Conservation (phyloP, 2,888 invertebrate genomes). For the Cenopis cana region DNA sequence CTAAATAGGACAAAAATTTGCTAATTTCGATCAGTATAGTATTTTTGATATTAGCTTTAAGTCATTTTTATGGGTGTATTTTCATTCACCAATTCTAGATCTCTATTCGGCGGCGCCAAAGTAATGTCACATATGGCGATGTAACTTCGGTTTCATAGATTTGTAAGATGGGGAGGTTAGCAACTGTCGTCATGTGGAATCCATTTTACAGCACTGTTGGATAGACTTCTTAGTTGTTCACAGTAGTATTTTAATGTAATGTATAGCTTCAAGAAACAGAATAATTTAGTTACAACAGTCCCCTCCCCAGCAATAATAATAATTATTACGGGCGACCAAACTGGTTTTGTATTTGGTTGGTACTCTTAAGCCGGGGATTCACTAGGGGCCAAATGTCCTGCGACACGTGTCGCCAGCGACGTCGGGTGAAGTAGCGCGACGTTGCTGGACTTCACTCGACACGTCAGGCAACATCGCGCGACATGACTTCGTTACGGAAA, state of each 20-base stretch:
- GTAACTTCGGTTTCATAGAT: slow-evolving; percentile 3
- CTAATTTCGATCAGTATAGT: slow-evolving; percentile 28
- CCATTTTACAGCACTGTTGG: not conserved
- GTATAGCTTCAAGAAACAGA: not conserved
- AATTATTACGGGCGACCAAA: not conserved
- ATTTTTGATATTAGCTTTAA: slow-evolving; percentile 19
- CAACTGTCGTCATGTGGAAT: not conserved
- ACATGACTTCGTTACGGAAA: no score
- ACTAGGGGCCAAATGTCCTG: no score
- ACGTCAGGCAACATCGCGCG: no score
- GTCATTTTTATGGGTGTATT: slow-evolving; percentile 34
- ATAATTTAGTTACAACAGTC: not conserved
- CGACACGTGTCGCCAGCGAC: no score
- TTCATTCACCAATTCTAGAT: slow-evolving; percentile 20
- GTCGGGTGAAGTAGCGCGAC: no score
- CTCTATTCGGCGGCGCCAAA: not conserved
- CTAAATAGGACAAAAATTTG: not conserved
- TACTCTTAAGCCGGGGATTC: no score
- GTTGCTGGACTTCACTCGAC: no score
- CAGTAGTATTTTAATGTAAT: slow-evolving; percentile 21
- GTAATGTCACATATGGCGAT: not conserved
- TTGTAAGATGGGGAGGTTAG: not conserved
- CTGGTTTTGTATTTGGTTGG: not conserved
- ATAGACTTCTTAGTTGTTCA: slow-evolving; percentile 10
- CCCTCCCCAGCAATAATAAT: no score